Percentiles rank a stretch among this genome's conserved stretches.
These are phyloP conservation scores for Phrixothrix hirtus DNA, from an alignment of 2,888 invertebrate genomes.

Conservation along the genomic window DNA sequence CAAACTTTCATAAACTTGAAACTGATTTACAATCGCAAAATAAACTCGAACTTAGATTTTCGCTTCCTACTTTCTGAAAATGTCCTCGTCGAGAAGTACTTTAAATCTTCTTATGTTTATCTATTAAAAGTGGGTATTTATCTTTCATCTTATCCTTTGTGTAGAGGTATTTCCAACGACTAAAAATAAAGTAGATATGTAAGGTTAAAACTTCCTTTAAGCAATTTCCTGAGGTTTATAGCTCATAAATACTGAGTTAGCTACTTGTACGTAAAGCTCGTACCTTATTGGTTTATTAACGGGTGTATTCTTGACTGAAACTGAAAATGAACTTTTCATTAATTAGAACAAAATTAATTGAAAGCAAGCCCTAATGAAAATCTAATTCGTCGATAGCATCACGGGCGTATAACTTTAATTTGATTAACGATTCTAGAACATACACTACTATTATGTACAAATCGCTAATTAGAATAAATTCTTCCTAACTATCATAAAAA, in stretches of 20 bases:
- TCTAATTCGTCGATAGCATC: slow-evolving; percentile 1
- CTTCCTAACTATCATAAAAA: no score
- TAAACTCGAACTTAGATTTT: slow-evolving; percentile 8
- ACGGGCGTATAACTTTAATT: not conserved
- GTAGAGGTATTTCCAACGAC: slow-evolving; percentile 14
- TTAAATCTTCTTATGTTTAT: slow-evolving; percentile 1
- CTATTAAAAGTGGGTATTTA: slow-evolving; percentile 11
- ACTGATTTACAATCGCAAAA: slow-evolving; percentile 20
- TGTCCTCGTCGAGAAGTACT: not conserved
- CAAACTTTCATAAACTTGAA: slow-evolving; percentile 17
- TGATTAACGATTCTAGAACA: no score
- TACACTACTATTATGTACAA: no score
- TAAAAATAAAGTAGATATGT: slow-evolving; percentile 25
- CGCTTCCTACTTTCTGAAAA: not conserved
- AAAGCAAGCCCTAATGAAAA: slow-evolving; percentile 1
- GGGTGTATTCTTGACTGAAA: not conserved
- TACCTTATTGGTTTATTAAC: slow-evolving; percentile 12
- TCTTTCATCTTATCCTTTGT: slow-evolving; percentile 1
- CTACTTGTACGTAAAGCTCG: slow-evolving; percentile 7
- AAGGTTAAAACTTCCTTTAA: slow-evolving; percentile 22
- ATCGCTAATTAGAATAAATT: no score
- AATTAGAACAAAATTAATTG: slow-evolving; percentile 3
- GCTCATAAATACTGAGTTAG: slow-evolving; percentile 28
- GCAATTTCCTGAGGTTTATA: slow-evolving; percentile 22
- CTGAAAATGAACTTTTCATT: slow-evolving; percentile 1